Conservation (phyloP, 2,888 invertebrate species). For the Microctonus aethiopoides region DNA sequence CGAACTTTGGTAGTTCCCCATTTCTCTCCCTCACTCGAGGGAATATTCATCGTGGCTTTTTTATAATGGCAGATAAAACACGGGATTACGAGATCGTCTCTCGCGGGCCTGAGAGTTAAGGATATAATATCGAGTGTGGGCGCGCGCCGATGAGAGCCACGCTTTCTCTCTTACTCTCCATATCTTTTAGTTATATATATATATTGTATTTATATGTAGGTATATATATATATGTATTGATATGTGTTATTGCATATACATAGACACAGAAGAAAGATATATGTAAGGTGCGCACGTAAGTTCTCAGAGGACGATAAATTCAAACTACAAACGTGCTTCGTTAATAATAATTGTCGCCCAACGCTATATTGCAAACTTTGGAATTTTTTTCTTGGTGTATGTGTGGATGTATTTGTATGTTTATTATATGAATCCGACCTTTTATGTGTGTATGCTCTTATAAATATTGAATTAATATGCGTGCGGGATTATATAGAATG, state of each 20-base stretch:
- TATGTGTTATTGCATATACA: constrained; percentile 21
- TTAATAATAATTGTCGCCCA: constrained; percentile 34
- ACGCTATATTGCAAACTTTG: background rate
- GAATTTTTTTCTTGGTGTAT: constrained; percentile 26
- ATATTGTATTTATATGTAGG: too few relatives aligned
- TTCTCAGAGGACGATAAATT: constrained; percentile 27
- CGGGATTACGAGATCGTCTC: constrained; percentile 31
- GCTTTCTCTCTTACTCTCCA: constrained; percentile 21
- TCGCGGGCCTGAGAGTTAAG: constrained; percentile 11
- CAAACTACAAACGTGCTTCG: constrained; percentile 26
- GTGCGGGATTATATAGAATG: background rate
- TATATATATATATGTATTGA: constrained; percentile 10
- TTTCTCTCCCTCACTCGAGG: background rate
- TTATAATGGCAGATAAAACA: constrained; percentile 30
- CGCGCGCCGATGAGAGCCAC: constrained; percentile 29
- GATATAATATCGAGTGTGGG: constrained; percentile 33
- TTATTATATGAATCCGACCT: background rate
- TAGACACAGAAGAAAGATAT: too few relatives aligned
- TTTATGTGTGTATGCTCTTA: background rate
- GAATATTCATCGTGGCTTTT: constrained; percentile 16
- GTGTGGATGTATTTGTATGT: too few relatives aligned
- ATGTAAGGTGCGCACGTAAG: constrained; percentile 23
- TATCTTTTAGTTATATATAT: constrained; percentile 8
- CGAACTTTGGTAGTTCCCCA: constrained; percentile 29
- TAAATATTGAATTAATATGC: constrained; percentile 10